Conservation (phyloP, 2,113 vertebrate species). For the Phylloscopus trochilus region DNA sequence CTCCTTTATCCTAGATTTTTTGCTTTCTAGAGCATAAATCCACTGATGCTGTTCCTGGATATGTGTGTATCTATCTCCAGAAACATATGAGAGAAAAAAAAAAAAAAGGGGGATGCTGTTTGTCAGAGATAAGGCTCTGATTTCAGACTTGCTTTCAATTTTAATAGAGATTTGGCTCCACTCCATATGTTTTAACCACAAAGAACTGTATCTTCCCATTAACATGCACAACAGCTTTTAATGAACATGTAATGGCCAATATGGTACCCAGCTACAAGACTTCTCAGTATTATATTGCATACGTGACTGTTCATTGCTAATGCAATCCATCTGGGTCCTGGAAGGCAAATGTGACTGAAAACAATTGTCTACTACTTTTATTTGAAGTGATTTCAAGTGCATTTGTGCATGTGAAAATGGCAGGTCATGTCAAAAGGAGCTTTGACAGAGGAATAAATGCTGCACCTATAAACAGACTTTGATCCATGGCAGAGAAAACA, state of each 20-base stretch:
- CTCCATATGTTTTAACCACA: background rate
- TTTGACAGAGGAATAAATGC: background rate
- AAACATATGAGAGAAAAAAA: background rate
- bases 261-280: background rate
- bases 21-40: background rate
- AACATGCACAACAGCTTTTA: background rate
- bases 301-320: background rate
- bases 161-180: background rate
- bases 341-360: background rate
- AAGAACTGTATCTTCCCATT: background rate
- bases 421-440: background rate
- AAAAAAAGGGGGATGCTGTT: background rate
- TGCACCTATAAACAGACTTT: conserved; percentile 18
- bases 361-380: background rate
- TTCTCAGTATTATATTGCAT: background rate
- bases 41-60: background rate
- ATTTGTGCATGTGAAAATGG: background rate
- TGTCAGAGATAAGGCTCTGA: background rate
- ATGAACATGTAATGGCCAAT: background rate
- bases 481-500: background rate
- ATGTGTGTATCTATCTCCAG: background rate
- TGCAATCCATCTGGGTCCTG: background rate
- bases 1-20: background rate
- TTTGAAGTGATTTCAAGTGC: background rate
- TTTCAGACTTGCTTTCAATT: background rate